A percentile compares a stretch with the other conserved stretches of the same genome.
Evolutionary conservation across 2,113 vertebrate species (phyloP).

Genomic region (Morone chrysops): DNA sequence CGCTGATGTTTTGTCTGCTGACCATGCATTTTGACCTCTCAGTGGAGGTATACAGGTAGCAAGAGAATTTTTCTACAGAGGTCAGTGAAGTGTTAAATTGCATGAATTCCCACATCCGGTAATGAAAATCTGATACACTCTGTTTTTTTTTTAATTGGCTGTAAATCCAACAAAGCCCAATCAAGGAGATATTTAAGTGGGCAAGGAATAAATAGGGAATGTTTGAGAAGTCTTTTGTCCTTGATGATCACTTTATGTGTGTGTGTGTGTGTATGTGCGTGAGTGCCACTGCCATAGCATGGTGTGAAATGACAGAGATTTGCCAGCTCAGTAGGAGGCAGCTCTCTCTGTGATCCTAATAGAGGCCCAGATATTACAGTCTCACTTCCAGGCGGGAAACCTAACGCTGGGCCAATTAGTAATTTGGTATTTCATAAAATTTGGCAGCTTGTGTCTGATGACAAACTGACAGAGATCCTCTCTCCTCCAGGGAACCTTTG

Average conservation of each 20-base stretch:
- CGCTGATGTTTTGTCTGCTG: constrained; percentile 6
- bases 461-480: constrained; percentile 78
- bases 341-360: constrained; percentile 74
- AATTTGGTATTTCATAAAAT: constrained; percentile 81
- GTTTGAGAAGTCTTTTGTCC: constrained; percentile 56
- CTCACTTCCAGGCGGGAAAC: constrained; percentile 78
- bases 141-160: background rate
- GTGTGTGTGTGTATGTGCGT: background rate
- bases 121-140: background rate
- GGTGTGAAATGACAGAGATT: constrained; percentile 71
- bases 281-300: constrained; percentile 25
- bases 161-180: background rate
- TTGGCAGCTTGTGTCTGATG: constrained; percentile 79
- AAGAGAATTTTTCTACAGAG: background rate
- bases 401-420: constrained; percentile 80
- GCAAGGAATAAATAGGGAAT: background rate
- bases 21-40: background rate
- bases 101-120: background rate
- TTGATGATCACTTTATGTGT: constrained; percentile 52
- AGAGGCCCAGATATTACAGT: constrained; percentile 75
- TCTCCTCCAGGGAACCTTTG: constrained; percentile 74
- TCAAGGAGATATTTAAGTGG: background rate
- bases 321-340: constrained; percentile 74
- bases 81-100: background rate
- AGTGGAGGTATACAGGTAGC: background rate